A percentile compares a stretch with the other conserved stretches of the same genome.
Evolutionary conservation across 1,140 invertebrate species (phyloP).

Genomic region (Phymastichus coffea): DNA sequence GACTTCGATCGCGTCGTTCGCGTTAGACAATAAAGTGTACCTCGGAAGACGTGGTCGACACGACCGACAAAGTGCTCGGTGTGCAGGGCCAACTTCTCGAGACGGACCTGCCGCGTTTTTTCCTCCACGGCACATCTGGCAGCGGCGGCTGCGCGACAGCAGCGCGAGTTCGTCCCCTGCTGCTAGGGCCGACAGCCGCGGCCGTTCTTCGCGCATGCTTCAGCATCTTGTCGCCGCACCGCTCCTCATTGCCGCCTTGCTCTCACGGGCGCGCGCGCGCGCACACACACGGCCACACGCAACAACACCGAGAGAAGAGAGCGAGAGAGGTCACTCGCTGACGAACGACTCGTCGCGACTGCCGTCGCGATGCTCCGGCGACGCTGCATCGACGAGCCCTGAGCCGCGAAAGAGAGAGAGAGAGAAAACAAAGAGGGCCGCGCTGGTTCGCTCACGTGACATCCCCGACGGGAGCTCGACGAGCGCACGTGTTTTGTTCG

Average conservation of each 20-base stretch:
- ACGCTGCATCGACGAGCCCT: too few species aligned
- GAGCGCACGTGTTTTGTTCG: too few species aligned
- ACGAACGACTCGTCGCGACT: not conserved
- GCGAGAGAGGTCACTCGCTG: conserved; percentile 32
- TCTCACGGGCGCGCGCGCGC: not conserved
- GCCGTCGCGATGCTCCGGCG: not conserved
- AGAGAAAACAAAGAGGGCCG: conserved; percentile 18
- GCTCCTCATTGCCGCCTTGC: not conserved
- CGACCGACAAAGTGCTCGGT: conserved; percentile 44
- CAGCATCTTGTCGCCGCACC: conserved; percentile 40
- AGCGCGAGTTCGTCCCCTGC: too few species aligned
- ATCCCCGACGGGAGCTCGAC: conserved; percentile 17
- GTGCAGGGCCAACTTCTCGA: conserved; percentile 53
- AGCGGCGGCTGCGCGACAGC: not conserved
- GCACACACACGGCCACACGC: conserved; percentile 10
- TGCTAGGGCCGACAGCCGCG: not conserved
- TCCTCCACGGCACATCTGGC: not conserved
- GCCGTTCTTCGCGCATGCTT: conserved; percentile 40
- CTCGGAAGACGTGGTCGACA: conserved; percentile 47
- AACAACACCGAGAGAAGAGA: conserved; percentile 9
- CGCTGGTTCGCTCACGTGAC: conserved; percentile 34
- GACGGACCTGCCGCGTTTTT: conserved; percentile 40
- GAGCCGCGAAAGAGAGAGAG: conserved; percentile 11
- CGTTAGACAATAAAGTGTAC: too few species aligned
- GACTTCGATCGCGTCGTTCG: too few species aligned